phyloP scores from a whole-genome alignment of 2,113 vertebrate species.

The Cynoglossus semilaevis region DNA sequence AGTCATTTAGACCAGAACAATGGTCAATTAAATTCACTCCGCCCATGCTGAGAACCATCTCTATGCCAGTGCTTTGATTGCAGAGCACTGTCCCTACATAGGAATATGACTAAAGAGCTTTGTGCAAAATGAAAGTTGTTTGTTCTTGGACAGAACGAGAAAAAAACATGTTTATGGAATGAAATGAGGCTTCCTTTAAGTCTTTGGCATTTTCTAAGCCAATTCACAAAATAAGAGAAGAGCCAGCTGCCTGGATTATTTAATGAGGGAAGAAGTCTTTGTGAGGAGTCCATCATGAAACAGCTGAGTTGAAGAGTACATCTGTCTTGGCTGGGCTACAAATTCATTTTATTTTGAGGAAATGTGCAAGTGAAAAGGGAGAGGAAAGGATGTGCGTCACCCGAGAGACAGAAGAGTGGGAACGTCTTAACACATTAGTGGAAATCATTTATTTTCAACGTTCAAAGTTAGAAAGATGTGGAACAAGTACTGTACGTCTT shows the following conservation, averaged over 20 bases:
- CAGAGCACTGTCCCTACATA: constrained; percentile 38
- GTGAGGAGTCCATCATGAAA: constrained; percentile 31
- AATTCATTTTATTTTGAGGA: constrained; percentile 57
- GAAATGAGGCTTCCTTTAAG: constrained; percentile 2
- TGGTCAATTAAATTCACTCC: constrained; percentile 51
- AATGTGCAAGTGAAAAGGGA: constrained; percentile 44
- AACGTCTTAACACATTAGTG: constrained; percentile 41
- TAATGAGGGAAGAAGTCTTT: constrained; percentile 41
- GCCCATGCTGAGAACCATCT: constrained; percentile 40
- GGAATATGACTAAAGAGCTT: constrained; percentile 31
- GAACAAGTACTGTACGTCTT: constrained; percentile 7
- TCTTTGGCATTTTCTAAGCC: constrained; percentile 34
- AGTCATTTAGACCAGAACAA: constrained; percentile 50
- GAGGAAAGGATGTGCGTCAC: constrained; percentile 57
- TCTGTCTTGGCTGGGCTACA: constrained; percentile 63
- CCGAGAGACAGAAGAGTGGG: constrained; percentile 45
- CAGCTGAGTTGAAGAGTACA: constrained; percentile 40
- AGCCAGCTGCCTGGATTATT: constrained; percentile 59
- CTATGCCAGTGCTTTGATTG: constrained; percentile 46
- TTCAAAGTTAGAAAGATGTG: constrained; percentile 5
- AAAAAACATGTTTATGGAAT: constrained; percentile 1
- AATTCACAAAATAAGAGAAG: constrained; percentile 29
- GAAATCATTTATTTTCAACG: constrained; percentile 35
- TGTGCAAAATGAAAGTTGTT: constrained; percentile 28
- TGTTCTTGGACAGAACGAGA: background rate